Percentiles rank a stretch among this genome's conserved stretches.
These are phyloP conservation scores for Ceratoteleas bidentatus DNA, from an alignment of 1,140 invertebrate species.

Conservation along the genomic window DNA sequence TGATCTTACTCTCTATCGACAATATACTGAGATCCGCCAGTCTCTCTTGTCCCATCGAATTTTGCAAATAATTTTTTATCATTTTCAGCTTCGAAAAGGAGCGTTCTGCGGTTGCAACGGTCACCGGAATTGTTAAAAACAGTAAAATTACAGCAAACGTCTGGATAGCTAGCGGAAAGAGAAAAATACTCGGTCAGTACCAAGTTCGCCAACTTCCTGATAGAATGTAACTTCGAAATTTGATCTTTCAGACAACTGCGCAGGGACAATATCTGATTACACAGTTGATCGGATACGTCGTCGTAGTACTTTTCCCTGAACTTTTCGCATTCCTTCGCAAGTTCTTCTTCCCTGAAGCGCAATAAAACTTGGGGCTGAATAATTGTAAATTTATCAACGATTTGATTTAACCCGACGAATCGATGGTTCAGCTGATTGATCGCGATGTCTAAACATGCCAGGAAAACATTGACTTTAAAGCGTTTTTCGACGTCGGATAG, in stretches of 20 bases:
- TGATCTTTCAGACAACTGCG: constrained; percentile 28
- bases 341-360: constrained; percentile 8
- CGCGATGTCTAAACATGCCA: constrained; percentile 39
- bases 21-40: constrained; percentile 30
- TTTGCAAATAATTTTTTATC: constrained; percentile 62
- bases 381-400: constrained; percentile 30
- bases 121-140: constrained; percentile 53
- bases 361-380: constrained; percentile 32
- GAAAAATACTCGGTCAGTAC: constrained; percentile 27
- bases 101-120: constrained; percentile 51
- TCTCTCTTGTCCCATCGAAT: constrained; percentile 46
- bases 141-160: constrained; percentile 35
- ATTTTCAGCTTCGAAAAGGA: constrained; percentile 60
- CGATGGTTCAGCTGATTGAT: constrained; percentile 25
- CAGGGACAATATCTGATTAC: constrained; percentile 36
- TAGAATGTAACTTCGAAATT: constrained; percentile 20
- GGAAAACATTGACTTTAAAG: constrained; percentile 41
- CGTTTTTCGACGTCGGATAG: constrained; percentile 27
- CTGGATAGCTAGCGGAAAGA: constrained; percentile 39
- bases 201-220: constrained; percentile 26
- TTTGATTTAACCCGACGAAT: constrained; percentile 40
- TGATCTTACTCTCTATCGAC: constrained; percentile 22
- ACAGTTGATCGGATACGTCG: constrained; percentile 25
- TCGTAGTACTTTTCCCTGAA: constrained; percentile 5
- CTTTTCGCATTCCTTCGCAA: constrained; percentile 3